A percentile compares a stretch with the other conserved stretches of the same genome.
These are phyloP conservation scores for Sebastes miniatus DNA, from an alignment of 2,797 vertebrate species.

Conservation along the genomic window DNA sequence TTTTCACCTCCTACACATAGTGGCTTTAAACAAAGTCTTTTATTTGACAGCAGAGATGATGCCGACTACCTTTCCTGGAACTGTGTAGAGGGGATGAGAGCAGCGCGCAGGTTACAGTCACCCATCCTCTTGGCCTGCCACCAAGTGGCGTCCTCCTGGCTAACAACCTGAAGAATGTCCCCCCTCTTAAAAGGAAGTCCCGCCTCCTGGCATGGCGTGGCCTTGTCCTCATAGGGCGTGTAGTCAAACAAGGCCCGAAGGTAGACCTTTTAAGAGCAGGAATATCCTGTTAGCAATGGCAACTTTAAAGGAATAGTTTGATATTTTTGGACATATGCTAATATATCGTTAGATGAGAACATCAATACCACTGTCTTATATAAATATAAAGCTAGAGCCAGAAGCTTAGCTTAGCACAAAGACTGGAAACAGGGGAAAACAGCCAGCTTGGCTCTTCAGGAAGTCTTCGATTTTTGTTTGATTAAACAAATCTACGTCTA, in stretches of 20 bases:
- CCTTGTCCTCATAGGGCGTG: slow-evolving; percentile 93
- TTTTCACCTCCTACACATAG: neutral
- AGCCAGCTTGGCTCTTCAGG: neutral
- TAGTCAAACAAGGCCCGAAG: slow-evolving; percentile 96
- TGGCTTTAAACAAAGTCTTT: neutral
- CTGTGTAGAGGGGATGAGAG: slow-evolving; percentile 93
- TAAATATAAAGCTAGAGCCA: neutral
- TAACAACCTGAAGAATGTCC: slow-evolving; percentile 97
- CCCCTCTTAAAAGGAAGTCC: slow-evolving; percentile 94
- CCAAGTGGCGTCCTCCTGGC: slow-evolving; percentile 97
- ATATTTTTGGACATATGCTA: neutral
- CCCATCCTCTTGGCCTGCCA: slow-evolving; percentile 96
- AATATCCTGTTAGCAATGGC: neutral
- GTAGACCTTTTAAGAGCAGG: slow-evolving; percentile 81
- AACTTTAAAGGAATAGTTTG: neutral
- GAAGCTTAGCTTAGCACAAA: neutral
- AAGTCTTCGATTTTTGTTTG: neutral
- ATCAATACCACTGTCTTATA: neutral
- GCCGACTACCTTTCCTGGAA: slow-evolving; percentile 93
- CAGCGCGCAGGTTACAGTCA: slow-evolving; percentile 93
- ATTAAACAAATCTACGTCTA: neutral
- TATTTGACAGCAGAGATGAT: neutral
- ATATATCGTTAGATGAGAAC: neutral
- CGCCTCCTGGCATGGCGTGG: slow-evolving; percentile 98
- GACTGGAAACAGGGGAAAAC: neutral